A percentile compares a stretch with the other conserved stretches of the same genome.
These are phyloP conservation scores for Leptoclinus maculatus DNA, from an alignment of 2,797 vertebrate species.

Conservation along the genomic window DNA sequence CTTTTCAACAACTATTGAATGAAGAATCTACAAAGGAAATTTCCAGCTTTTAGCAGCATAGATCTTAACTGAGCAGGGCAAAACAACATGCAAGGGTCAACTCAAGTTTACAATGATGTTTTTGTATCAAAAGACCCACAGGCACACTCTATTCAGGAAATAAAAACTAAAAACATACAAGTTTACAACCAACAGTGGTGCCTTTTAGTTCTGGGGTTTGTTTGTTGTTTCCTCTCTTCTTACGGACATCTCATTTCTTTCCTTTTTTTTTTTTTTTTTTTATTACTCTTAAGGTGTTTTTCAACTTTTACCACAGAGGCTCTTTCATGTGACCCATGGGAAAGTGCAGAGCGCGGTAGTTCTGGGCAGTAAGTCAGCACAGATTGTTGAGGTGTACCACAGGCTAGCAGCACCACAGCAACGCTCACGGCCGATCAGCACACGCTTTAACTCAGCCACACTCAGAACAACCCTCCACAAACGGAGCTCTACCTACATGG, in stretches of 20 bases:
- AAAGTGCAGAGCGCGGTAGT: slow-evolving; percentile 59
- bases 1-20: slow-evolving; percentile 5
- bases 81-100: slow-evolving; percentile 68
- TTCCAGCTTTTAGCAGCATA: slow-evolving; percentile 51
- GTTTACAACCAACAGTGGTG: slow-evolving; percentile 63
- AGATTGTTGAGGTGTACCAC: slow-evolving; percentile 80
- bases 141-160: slow-evolving; percentile 45
- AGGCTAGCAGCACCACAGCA: slow-evolving; percentile 63
- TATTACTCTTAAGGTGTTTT: slow-evolving; percentile 69
- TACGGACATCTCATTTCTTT: slow-evolving; percentile 58
- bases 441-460: slow-evolving; percentile 52
- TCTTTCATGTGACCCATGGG: slow-evolving; percentile 75
- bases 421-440: slow-evolving; percentile 58
- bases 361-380: slow-evolving; percentile 70
- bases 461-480: slow-evolving; percentile 24
- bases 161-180: slow-evolving; percentile 32
- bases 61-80: slow-evolving; percentile 39
- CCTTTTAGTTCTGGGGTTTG: slow-evolving; percentile 66
- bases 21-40: slow-evolving; percentile 41
- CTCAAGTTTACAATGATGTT: slow-evolving; percentile 70
- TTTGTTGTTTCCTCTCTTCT: slow-evolving; percentile 70
- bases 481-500: slow-evolving; percentile 22
- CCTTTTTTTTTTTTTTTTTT: slow-evolving; percentile 46
- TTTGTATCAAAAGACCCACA: slow-evolving; percentile 63
- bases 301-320: slow-evolving; percentile 67